Evolutionary conservation across 2,797 vertebrate genomes (phyloP), one percentile per base, ranked within the genome.

Genomic region (Esox lucius): DNA sequence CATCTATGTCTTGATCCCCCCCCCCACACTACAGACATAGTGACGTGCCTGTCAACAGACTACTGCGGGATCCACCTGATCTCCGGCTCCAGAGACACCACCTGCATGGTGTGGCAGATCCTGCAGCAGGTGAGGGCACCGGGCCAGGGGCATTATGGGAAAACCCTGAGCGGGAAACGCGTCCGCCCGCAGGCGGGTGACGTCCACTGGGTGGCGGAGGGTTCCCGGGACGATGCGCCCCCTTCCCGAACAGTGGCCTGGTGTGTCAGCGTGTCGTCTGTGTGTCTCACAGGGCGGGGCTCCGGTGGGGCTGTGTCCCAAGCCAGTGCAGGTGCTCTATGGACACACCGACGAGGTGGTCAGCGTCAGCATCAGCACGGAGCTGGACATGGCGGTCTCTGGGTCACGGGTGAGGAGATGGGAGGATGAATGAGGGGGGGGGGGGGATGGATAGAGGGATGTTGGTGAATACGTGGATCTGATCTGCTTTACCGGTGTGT

Each of bases 91-190:
- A 96, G 94, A 87, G 97, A 99, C 89, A 96, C 94, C 28, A 98
- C 97, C 11, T 98, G 97, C 84, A 97, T 99, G 94, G 96, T 99
- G 90, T 99, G 97, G 97, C 96, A 98, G 85, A 95, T 98, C 80
- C 85, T 92, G 74, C 96, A 97, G 77, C 97, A 99, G 96, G 97
- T 98, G 51, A 51, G 66, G 6, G 1, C n/a, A 12, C n/a, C 8
- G 35, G 33, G 16, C 31, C 28, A 8, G 65, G 15, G 33, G 26
- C 12, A 9, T 59, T 9, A 59, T 59, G n/a, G 53, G 53, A 22
- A 59, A 7, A 56, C 53, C 3, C 39, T n/a, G 3, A 35, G 35
- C 35, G n/a, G n/a, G n/a, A n/a, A n/a, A n/a, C n/a, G n/a, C n/a
- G n/a, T n/a, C n/a, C n/a, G n/a, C n/a, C n/a, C n/a, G n/a, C n/a